phyloP scores from a whole-genome alignment of 2,113 vertebrate species.

The Helogale parvula region DNA sequence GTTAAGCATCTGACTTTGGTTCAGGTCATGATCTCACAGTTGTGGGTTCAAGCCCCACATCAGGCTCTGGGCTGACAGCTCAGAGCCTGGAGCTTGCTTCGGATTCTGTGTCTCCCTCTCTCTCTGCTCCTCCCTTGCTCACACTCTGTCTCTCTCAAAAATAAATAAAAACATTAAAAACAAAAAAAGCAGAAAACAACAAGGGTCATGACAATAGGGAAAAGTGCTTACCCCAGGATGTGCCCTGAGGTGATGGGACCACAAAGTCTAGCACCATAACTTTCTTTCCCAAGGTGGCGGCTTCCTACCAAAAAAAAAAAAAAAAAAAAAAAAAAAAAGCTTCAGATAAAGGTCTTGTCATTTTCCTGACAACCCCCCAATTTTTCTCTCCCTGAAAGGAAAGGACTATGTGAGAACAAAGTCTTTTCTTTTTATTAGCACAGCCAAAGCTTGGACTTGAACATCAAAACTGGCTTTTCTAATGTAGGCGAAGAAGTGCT shows the following conservation, averaged over 20 bases:
- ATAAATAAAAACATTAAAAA: too few species aligned
- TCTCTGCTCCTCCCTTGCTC: too few species aligned
- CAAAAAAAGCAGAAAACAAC: not conserved
- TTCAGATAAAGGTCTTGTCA: not conserved
- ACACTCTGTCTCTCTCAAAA: too few species aligned
- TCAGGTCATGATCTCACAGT: too few species aligned
- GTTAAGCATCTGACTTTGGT: too few species aligned
- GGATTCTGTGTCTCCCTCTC: too few species aligned
- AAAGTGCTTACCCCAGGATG: conserved; percentile 92
- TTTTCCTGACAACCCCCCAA: not conserved
- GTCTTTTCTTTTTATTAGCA: not conserved
- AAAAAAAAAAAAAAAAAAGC: not conserved
- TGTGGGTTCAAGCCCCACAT: too few species aligned
- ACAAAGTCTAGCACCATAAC: conserved; percentile 97
- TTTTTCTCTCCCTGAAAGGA: not conserved
- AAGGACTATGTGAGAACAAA: not conserved
- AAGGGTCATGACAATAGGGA: not conserved
- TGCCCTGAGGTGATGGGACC: conserved; percentile 94
- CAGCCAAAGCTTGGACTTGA: not conserved
- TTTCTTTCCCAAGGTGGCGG: conserved; percentile 93
- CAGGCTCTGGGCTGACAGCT: too few species aligned
- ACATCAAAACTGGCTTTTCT: not conserved
- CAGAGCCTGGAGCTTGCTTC: too few species aligned
- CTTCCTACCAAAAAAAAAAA: conserved; percentile 88
- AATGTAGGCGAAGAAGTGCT: not conserved